Evolutionary conservation across 2,113 vertebrate genomes (phyloP), one percentile per base, ranked within the genome.

Genomic region (Syngnathoides biaculeatus): DNA sequence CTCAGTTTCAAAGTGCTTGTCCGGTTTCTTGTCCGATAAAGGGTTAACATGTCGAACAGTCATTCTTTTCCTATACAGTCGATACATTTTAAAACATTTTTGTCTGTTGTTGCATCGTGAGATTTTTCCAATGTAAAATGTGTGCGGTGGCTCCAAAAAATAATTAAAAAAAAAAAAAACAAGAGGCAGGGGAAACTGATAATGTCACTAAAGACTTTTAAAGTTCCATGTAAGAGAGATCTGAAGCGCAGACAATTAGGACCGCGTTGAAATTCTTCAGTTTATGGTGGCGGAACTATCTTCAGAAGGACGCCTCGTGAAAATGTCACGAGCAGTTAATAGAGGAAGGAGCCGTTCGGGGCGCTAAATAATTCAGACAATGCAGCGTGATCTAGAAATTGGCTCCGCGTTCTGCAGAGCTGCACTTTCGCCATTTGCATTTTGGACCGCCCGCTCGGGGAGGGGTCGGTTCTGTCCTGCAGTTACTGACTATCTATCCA

Each of bases 311-410:
- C 82, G 85, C 72, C 78, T 83, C 81, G 52, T 81, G 82, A 78
- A 90, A 89, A 91, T 86, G 89, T 86, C 87, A 89, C 84, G 78
- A 71, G 78, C 84, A 90, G 90, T 90, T 90, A 89, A 88, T 79
- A 81, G 81, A 81, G 80, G 79, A 82, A 42, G 61, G 71, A 80
- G 81, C 73, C 45, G 70, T 71, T 75, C 71, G 20, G 20, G 68
- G 65, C 79, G 74, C 68, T 90, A 88, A 92, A 92, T 90, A 86
- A 92, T 90, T 91, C 86, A 89, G 78, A 86, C 87, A 84, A 71
- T 72, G 73, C 75, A 71, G 64, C 62, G 57, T 73, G 84, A 88
- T 84, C 73, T 80, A 68, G 65, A 85, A 85, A 84, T 60, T 78
- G 63, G 35, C 71, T 80, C 57, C 68, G 75, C 82, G 69, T 77